Evolutionary conservation across 2,888 invertebrate genomes (phyloP), one percentile per base, ranked within the genome.

Genomic region (Seladonia tumulorum): DNA sequence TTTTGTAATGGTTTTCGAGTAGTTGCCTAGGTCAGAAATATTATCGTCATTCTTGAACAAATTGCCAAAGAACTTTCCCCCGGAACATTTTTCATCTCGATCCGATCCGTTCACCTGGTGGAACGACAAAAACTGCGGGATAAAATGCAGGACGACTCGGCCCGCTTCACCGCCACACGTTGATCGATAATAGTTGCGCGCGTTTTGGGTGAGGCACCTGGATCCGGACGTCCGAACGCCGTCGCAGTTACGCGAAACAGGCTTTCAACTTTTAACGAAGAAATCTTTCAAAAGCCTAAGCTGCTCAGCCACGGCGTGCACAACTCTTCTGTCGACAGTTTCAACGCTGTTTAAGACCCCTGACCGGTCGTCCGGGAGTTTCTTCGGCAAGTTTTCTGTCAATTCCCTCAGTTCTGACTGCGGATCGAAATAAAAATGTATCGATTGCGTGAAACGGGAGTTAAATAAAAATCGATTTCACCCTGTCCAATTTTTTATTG

Each of bases 131-230:
- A n/a, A n/a, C 22, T 53, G 53, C 22, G 53, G 53, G 8, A n/a
- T 18, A 8, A 53, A 53, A 53, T 22, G 10, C 53, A 22, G 49
- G 49, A 49, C 78, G 84, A 84, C 74, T 77, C 42, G 35, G 66
- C 29, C 70, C 49, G 35, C 47, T 71, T 49, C 29, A 47, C 16
- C 22, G 25, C 22, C 10, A 39, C 39, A n/a, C 47, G 25, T 84
- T 84, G 85, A 84, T 85, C 84, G 85, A 85, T 85, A 75, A n/a
- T 35, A 63, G 77, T 70, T 42, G 53, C 71, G 47, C 45, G 47
- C 42, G 71, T 53, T 25, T 57, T 7, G 45, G 14, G 73, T 39
- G 39, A n/a, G 71, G 72, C 76, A n/a, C 7, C 47, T 49, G 42
- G 47, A 29, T 53, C 29, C 39, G 22, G 57, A 39, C 60, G 63